These are phyloP conservation scores for Drosophila azteca DNA, from an alignment of 1,140 invertebrate species.

Conservation along the genomic window DNA sequence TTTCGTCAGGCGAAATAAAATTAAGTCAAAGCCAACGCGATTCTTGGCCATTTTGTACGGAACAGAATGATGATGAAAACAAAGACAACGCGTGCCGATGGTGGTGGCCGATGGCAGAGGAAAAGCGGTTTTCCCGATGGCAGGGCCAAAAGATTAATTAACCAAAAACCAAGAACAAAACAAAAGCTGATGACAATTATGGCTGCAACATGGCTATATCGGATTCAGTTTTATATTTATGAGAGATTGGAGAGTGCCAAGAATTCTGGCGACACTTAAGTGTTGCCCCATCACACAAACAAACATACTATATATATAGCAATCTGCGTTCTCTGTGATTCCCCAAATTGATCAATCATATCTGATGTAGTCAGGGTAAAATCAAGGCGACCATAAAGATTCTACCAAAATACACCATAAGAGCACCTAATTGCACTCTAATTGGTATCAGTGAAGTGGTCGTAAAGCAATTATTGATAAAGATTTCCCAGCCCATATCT, in stretches of 20 bases:
- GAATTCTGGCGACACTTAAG: slow-evolving; percentile 32
- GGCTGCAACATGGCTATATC: slow-evolving; percentile 43
- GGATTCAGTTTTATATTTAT: slow-evolving; percentile 27
- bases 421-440: slow-evolving; percentile 11
- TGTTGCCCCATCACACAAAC: slow-evolving; percentile 20
- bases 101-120: not conserved
- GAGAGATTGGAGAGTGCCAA: slow-evolving; percentile 31
- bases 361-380: not conserved
- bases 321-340: slow-evolving; percentile 6
- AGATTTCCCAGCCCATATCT: slow-evolving; percentile 22
- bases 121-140: slow-evolving; percentile 36
- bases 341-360: slow-evolving; percentile 9
- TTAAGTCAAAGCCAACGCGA: slow-evolving; percentile 22
- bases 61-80: slow-evolving; percentile 28
- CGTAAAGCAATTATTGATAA: slow-evolving; percentile 39
- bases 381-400: slow-evolving; percentile 33
- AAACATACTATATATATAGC: slow-evolving; percentile 15
- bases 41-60: slow-evolving; percentile 41
- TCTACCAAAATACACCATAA: slow-evolving; percentile 39
- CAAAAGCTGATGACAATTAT: slow-evolving; percentile 31
- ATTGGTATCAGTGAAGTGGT: slow-evolving; percentile 29
- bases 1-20: slow-evolving; percentile 65
- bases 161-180: slow-evolving; percentile 26
- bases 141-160: slow-evolving; percentile 52
- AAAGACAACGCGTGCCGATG: slow-evolving; percentile 32